Base-by-base conservation (phyloP, 2,888 invertebrate genomes). In the Chirona hameri region DNA sequence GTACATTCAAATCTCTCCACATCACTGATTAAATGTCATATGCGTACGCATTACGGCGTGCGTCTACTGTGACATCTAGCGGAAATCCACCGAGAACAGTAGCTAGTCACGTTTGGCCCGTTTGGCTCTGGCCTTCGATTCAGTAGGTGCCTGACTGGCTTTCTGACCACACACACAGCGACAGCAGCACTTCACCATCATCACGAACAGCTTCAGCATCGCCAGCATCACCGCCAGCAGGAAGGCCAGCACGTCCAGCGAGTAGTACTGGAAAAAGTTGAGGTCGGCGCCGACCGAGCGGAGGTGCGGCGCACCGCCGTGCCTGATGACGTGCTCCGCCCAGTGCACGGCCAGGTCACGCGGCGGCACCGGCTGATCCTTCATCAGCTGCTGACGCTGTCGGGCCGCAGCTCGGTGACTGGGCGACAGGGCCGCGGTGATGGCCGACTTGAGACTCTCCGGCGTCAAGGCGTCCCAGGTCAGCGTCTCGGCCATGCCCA, bases 301-400 rank as follows among this genome's bases (percentile, higher is more conserved):
- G 31, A 95, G 88, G 87, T 95, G 95, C 84, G 91, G 91, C 0
- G 95, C 95, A 0, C 95, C 95, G 86, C 92, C 92, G 86, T 96
- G 93, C 81, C 94, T 90, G 24, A 95, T 90, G 0, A 95, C 93
- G 86, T 95, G 95, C 87, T 96, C 95, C 0, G 95, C 95, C 94
- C 95, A 95, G 89, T 93, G 95, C 14, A 95, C 90, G 0, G 94
- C 95, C 84, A 93, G 90, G 85, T 94, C 93, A 84, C 94, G 88
- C 0, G 95, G 93, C 7, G 92, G 91, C 86, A 93, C 92, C 69
- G 93, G 92, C 86, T 95, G 93, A 1, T 2, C 10, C 21, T 27
- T 12, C 27, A 69, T n/a, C 65, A 69, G 65, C 65, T 69, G 27
- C 12, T 15, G 65, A 9, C 65, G 65, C 12, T 27, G 27, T 5